A percentile compares a stretch with the other conserved stretches of the same genome.
These are phyloP conservation scores for Tenthredo notha DNA, from an alignment of 2,888 invertebrate species.

Conservation along the genomic window DNA sequence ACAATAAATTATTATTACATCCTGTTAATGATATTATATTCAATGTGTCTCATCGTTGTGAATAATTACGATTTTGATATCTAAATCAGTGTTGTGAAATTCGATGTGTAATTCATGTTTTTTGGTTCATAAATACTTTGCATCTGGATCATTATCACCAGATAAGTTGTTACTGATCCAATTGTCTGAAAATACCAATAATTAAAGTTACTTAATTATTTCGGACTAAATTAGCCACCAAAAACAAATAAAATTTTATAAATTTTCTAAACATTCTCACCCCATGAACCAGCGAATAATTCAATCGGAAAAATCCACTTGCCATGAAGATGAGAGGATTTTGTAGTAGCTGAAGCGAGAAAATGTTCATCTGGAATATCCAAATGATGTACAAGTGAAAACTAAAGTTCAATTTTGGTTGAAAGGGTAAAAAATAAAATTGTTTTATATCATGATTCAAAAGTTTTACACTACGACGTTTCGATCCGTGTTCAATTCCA, in stretches of 20 bases:
- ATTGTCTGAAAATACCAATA: not conserved
- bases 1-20: too few species aligned
- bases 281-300: constrained; percentile 49
- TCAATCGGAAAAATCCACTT: constrained; percentile 66
- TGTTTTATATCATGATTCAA: too few species aligned
- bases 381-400: not conserved
- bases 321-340: constrained; percentile 68
- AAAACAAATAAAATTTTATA: not conserved
- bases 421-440: too few species aligned
- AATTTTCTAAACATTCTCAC: not conserved
- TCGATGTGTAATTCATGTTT: not conserved
- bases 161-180: constrained; percentile 14
- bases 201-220: not conserved
- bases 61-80: not conserved
- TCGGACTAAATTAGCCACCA: not conserved
- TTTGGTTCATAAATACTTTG: not conserved
- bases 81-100: not conserved
- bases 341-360: constrained; percentile 68
- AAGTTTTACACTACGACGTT: too few species aligned
- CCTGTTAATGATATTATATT: too few species aligned
- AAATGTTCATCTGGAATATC: constrained; percentile 66
- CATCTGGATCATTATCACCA: constrained; percentile 31
- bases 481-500: too few species aligned
- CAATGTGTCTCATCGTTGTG: too few species aligned
- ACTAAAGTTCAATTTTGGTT: too few species aligned